Base-by-base conservation (phyloP, 37 sponge, comb jelly and placozoan genomes). In the Hormiphora californensis region DNA sequence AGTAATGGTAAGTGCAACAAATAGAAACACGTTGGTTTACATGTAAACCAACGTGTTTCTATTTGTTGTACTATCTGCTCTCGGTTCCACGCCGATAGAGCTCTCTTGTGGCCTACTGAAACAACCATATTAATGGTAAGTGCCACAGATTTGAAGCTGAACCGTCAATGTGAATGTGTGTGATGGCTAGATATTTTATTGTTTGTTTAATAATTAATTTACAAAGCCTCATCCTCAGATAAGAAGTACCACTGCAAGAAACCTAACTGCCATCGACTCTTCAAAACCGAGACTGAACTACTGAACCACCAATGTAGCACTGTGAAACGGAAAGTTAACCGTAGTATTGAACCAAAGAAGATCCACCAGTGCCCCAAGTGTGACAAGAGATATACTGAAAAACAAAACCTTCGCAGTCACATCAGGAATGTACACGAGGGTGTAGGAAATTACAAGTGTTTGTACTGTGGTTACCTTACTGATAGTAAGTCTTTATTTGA, bases 371-470 rank as follows among this genome's bases (percentile, higher is more conserved):
- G 67, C 28, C 19, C 21, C 37, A 65, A 7, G 9, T 65, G 67
- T 32, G 67, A 39, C 38, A 65, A 65, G 37, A 33, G 11, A 28
- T 65, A 36, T 65, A 65, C 8, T 33, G 15, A 19, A 19, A 65
- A 28, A 17, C 11, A 39, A 36, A 27, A 21, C 35, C 28, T 65
- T 15, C 21, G 31, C 21, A 65, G 5, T 36, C 67, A 65, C 67
- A 65, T 65, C 67, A 65, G 67, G 37, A 65, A 5, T 28, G 67
- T 65, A 32, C 67, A 65, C 37, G 37, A 33, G 67, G 35, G 35
- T 36, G 35, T 65, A 65, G 37, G 15, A 39, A 27, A 39, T 15
- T 65, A 36, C 1, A 33, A 19, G 32, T 65, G 67, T 65, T 38
- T 38, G 19, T 65, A 65, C 37, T 65, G 67, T 65, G 9, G 35